These are phyloP conservation scores for Rhabditoides inermis DNA, from an alignment of 2,888 invertebrate genomes.

Conservation along the genomic window DNA sequence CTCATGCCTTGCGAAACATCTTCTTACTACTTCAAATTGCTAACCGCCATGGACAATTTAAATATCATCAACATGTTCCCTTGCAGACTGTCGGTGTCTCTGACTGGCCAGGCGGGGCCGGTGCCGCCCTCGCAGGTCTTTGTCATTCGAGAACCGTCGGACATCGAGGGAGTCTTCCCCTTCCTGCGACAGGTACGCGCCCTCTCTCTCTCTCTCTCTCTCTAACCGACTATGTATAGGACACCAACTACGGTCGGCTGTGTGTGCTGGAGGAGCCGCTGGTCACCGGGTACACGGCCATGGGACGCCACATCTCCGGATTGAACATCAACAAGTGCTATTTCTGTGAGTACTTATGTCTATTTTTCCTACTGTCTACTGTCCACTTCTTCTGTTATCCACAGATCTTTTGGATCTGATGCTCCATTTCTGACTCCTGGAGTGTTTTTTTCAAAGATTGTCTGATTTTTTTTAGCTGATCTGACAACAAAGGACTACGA, in stretches of 20 bases:
- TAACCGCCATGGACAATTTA: too few species aligned
- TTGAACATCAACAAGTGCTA: slow-evolving; percentile 29
- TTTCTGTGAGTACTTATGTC: slow-evolving; percentile 30
- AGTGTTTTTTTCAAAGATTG: too few species aligned
- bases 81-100: slow-evolving; percentile 26
- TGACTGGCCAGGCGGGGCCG: slow-evolving; percentile 25
- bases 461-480: slow-evolving; percentile 14
- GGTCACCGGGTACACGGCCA: slow-evolving; percentile 31
- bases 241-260: slow-evolving; percentile 33
- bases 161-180: slow-evolving; percentile 29
- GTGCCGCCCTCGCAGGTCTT: slow-evolving; percentile 31
- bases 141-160: slow-evolving; percentile 13
- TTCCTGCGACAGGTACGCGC: slow-evolving; percentile 9
- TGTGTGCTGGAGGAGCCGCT: slow-evolving; percentile 41
- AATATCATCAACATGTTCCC: too few species aligned
- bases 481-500: slow-evolving; percentile 35
- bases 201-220: background rate
- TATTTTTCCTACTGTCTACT: too few species aligned
- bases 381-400: too few species aligned
- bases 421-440: too few species aligned
- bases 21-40: too few species aligned
- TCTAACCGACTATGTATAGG: slow-evolving; percentile 10
- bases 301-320: slow-evolving; percentile 33
- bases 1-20: too few species aligned
- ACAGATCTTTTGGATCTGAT: too few species aligned